Percentiles rank a stretch among this genome's conserved stretches.
Evolutionary conservation across 2,113 vertebrate species (phyloP).

Genomic region (Xenus cinereus): DNA sequence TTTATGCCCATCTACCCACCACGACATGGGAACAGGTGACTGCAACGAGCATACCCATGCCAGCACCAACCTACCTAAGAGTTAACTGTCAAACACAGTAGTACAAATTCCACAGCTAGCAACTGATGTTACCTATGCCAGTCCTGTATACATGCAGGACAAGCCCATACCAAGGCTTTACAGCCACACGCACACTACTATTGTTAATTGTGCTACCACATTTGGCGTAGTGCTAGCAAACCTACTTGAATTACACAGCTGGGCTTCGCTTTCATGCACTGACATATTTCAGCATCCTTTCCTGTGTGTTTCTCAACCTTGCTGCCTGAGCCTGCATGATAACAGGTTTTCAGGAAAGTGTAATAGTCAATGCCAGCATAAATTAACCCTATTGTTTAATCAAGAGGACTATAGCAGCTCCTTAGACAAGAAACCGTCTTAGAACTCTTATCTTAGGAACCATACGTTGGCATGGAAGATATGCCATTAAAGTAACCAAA

Average conservation of each 20-base stretch:
- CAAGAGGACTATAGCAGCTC: not conserved
- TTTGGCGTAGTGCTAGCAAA: not conserved
- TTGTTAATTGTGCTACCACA: not conserved
- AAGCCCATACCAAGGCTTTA: not conserved
- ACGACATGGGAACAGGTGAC: fast-evolving
- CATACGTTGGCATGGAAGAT: not conserved
- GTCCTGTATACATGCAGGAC: not conserved
- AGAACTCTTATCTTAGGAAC: not conserved
- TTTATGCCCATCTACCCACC: not conserved
- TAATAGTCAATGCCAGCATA: not conserved
- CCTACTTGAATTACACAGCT: not conserved
- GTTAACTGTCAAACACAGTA: not conserved
- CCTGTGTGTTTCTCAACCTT: not conserved
- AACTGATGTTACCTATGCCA: not conserved
- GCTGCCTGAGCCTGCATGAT: not conserved
- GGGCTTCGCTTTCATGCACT: not conserved
- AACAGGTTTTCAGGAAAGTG: not conserved
- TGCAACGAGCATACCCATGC: not conserved
- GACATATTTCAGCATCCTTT: not conserved
- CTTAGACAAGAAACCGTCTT: not conserved
- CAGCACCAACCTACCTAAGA: not conserved
- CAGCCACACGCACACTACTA: fast-evolving
- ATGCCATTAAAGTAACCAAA: not conserved
- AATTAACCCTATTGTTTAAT: not conserved
- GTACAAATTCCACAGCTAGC: not conserved